Percentiles rank a stretch among this genome's conserved stretches.
These are phyloP conservation scores for Drosophila glabriapex DNA, from an alignment of 2,888 invertebrate genomes.

Conservation along the genomic window DNA sequence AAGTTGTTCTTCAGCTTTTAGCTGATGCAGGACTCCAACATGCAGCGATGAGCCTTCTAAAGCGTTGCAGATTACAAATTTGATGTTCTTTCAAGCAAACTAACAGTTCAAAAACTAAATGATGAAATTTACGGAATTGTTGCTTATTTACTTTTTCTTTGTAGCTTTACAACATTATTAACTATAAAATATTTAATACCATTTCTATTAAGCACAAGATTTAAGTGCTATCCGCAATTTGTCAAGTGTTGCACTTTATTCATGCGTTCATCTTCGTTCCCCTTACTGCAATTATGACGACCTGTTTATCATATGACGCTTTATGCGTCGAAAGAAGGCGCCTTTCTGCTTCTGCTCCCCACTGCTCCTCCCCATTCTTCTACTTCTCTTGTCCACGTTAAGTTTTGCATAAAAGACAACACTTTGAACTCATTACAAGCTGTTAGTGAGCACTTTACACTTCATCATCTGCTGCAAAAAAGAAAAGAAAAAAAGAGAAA, in stretches of 20 bases:
- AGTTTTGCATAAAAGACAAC: constrained; percentile 55
- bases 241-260: neutral
- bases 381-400: constrained; percentile 13
- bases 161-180: neutral
- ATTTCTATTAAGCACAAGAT: neutral
- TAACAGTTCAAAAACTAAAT: neutral
- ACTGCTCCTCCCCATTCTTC: neutral
- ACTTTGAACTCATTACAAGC: constrained; percentile 75
- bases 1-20: neutral
- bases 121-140: neutral
- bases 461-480: constrained; percentile 60
- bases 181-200: neutral
- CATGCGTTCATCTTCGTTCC: neutral
- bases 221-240: neutral
- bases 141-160: neutral
- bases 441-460: constrained; percentile 78
- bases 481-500: neutral
- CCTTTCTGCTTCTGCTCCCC: neutral
- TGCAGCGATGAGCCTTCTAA: neutral
- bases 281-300: neutral
- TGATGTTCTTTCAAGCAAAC: too few relatives aligned
- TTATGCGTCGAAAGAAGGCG: neutral
- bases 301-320: neutral
- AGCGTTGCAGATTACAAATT: neutral
- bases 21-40: neutral